Base-by-base conservation (phyloP, 2,888 invertebrate species). In the Nycteola revayana region DNA sequence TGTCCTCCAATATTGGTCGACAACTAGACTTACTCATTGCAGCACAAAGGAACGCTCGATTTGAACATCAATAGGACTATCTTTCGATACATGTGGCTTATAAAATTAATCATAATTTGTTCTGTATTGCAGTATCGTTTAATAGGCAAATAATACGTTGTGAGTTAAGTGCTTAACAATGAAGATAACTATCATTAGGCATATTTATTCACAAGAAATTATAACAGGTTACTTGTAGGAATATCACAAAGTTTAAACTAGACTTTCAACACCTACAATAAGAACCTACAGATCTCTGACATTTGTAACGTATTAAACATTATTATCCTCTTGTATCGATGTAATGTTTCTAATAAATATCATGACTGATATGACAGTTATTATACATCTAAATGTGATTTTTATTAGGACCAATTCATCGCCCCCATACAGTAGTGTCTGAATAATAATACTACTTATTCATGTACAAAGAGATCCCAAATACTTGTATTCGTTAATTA, bases 321-420 rank as follows among this genome's bases (percentile, higher is more conserved):
- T 14, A 14, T 14, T 14, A 14, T 14, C 14, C 14, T 14, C 14
- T 14, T 5, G 5, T 14, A 14, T 14, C 21, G 28, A 8, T 10
- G 32, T 37, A 37, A 53, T 60, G 53, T 48, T 39, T 47, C 34
- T 39, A 49, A 52, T 51, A 43, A 43, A 39, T 29, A 40, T 10
- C 28, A 31, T 31, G 32, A 28, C 33, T 41, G 42, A 54, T 49
- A 43, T 44, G 54, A 51, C 52, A 54, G 49, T 46, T 49, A n/a
- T n/a, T n/a, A 60, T 62, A 76, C 53, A 41, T 31, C 53, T 49
- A 68, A 85, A 86, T 85, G 77, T 80, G 82, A 80, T 77, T 85
- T 85, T 83, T 75, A 86, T 84, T 84, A 66, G 66, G 50, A 52
- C 55, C 75, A 79, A 84, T 82, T 82, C 72, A 63, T 75, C 68